Evolutionary conservation across 2,113 vertebrate genomes (phyloP), one percentile per base, ranked within the genome.

Genomic region (Cyphomyrus discorhynchus): DNA sequence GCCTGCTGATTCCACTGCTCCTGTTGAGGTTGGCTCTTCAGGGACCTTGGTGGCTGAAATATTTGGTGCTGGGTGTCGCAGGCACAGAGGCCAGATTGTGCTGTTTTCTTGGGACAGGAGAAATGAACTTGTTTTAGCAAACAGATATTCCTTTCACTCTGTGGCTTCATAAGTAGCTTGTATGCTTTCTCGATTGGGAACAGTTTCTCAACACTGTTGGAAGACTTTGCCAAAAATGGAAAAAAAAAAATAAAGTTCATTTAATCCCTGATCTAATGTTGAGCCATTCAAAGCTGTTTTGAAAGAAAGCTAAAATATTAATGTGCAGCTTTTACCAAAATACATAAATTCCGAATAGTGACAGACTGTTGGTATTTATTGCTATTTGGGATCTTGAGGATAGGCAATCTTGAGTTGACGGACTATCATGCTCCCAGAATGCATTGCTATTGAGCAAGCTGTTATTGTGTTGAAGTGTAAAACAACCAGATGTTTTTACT

Each of bases 171-270:
- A 88, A 90, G 86, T 88, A 91, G 90, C 53, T 88, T 90, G 91
- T 84, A 90, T 92, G 45, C 88, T 90, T 91, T 80, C 88, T 89
- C 86, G 47, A 80, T 90, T 92, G 70, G 83, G 89, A 86, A 90
- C 88, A 88, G 90, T 90, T 88, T 89, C 52, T 74, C 87, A 89
- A 82, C 39, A 89, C 70, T 88, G 92, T 87, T 93, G 92, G 92
- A 93, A 93, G 93, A 93, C 91, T 91, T 91, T 92, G 93, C 94
- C 95, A 94, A 95, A 95, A 95, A 84, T 47, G 45, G 17, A 24
- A 95, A 93, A 92, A 92, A 91, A 92, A 91, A 92, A 94, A 91
- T 27, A 90, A 92, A 85, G 84, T 90, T 90, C 24, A 89, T 92
- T 90, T 86, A 85, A 86, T 56, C 50, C 82, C 86, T 66, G 45